These are phyloP conservation scores for Sphyrna mokarran DNA, from an alignment of 2,113 vertebrate species.

Conservation along the genomic window DNA sequence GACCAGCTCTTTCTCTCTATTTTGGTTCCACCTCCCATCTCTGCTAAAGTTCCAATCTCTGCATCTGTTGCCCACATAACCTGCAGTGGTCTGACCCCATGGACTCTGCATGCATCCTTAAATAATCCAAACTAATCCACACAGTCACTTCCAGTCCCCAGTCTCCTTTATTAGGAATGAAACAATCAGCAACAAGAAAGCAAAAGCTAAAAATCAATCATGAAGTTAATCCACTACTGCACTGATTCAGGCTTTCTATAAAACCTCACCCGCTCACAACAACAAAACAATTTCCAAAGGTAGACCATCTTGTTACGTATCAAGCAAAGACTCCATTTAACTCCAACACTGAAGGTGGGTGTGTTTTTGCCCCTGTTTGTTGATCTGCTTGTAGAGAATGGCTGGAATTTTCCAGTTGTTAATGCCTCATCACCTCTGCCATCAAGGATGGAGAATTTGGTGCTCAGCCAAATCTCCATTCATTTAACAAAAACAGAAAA, in stretches of 20 bases:
- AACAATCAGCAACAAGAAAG: not conserved
- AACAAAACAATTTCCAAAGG: not conserved
- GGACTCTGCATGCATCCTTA: not conserved
- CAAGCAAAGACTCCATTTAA: not conserved
- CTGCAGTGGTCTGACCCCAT: not conserved
- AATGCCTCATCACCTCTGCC: no score
- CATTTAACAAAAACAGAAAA: no score
- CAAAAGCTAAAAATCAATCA: not conserved
- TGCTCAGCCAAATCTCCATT: no score
- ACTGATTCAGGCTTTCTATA: not conserved
- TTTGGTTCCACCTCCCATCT: not conserved
- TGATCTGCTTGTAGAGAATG: not conserved
- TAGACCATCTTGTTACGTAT: not conserved
- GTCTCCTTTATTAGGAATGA: not conserved
- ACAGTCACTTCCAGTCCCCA: not conserved
- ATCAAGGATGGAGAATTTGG: no score
- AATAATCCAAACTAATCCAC: not conserved
- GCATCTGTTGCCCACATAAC: not conserved
- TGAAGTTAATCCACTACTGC: not conserved
- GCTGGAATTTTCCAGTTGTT: no score
- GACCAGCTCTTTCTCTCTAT: not conserved
- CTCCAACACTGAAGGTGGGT: not conserved
- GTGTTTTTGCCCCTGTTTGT: not conserved
- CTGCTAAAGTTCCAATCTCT: not conserved
- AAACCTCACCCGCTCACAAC: not conserved